Base-by-base conservation (phyloP, 2,888 invertebrate species). In the Boloria euphrosyne region DNA sequence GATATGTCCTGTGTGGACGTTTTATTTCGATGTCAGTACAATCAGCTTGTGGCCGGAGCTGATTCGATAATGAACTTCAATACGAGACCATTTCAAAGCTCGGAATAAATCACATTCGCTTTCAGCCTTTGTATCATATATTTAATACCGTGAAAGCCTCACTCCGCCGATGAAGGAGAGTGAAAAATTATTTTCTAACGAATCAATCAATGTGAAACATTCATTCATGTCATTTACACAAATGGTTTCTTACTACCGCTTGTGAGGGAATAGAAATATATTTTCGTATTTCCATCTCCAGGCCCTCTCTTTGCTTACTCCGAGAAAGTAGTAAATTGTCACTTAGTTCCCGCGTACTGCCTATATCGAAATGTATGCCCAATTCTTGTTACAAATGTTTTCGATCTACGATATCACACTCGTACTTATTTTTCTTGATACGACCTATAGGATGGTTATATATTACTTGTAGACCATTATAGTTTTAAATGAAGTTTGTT, bases 31-130 rank as follows among this genome's bases (percentile, higher is more conserved):
- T 59, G 58, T 50, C 49, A 44, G 44, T 13, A 22, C 66, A 17
- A 43, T 31, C 17, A 10, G 31, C 6, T 49, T 27, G 13, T 14
- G 14, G 16, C 53, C 44, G 22, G 38, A 54, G 55, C 55, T 49
- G 62, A 50, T 55, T 55, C 43, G 55, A 55, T 63, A 63, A 63
- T 63, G 62, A 63, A 38, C 49, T 55, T 22, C 17, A 27, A 51
- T 50, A 44, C 27, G 50, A 38, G 31, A 50, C 22, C 13, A 43
- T 31, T 17, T 46, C 52, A 52, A 54, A n/a, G 31, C 47, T 50
- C 27, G 27, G 43, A 54, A 44, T 44, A 43, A 63, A 50, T 57
- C 44, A 16, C 27, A 63, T n/a, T 13, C 46, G 46, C 46, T 46
- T n/a, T 57, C 13, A 57, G 46, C 27, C n/a, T 57, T 57, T 57